Evolutionary conservation across 2,888 invertebrate genomes (phyloP).

Genomic region (Cylloceria caligata): DNA sequence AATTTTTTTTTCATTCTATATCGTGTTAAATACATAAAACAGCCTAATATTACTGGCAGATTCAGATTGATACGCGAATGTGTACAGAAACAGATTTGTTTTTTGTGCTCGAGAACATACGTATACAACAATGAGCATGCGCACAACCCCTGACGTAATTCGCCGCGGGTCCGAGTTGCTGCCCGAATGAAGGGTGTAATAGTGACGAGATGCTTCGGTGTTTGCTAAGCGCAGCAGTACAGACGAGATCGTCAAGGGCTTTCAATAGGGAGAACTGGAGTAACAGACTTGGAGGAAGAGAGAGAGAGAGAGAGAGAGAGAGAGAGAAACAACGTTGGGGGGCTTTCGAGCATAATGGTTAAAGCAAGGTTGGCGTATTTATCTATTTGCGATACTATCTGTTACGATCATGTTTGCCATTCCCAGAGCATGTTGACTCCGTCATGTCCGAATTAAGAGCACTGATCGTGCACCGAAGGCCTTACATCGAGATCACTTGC

Average conservation of each 20-base stretch:
- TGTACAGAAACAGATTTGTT: slow-evolving; percentile 23
- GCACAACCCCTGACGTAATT: slow-evolving; percentile 44
- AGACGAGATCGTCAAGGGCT: slow-evolving; percentile 27
- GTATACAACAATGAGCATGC: slow-evolving; percentile 26
- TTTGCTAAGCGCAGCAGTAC: slow-evolving; percentile 35
- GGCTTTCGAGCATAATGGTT: slow-evolving; percentile 39
- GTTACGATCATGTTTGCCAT: slow-evolving; percentile 78
- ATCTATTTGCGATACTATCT: slow-evolving; percentile 76
- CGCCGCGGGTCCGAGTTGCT: slow-evolving; percentile 11
- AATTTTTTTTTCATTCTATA: not conserved
- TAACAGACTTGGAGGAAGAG: no score
- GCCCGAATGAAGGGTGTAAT: slow-evolving; percentile 26
- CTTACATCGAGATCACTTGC: no score
- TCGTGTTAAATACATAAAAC: not conserved
- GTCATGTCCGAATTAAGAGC: slow-evolving; percentile 65
- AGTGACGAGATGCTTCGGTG: slow-evolving; percentile 36
- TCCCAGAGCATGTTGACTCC: slow-evolving; percentile 77
- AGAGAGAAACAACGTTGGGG: slow-evolving; percentile 11
- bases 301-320: slow-evolving; percentile 20
- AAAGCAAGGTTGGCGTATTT: slow-evolving; percentile 67
- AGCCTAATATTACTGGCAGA: not conserved
- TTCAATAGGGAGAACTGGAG: slow-evolving; percentile 43
- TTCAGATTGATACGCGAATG: not conserved
- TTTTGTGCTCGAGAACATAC: slow-evolving; percentile 26
- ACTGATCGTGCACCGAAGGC: slow-evolving; percentile 9